Evolutionary conservation across 2,113 vertebrate species (phyloP).

Genomic region (Engystomops pustulosus): DNA sequence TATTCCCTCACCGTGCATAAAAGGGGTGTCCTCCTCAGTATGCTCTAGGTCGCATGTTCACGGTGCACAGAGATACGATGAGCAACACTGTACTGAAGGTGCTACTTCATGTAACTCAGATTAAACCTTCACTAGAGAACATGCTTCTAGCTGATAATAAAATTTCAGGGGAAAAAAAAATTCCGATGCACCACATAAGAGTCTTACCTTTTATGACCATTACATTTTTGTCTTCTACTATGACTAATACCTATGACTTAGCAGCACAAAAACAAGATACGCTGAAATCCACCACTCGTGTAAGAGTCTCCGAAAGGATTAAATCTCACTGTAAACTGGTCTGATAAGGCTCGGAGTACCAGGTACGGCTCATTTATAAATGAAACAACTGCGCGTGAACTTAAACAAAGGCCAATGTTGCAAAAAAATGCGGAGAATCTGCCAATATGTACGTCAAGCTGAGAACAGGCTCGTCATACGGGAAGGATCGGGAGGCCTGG

Average conservation of each 20-base stretch:
- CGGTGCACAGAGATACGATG: too few relatives aligned
- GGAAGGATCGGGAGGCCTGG: constrained; percentile 34
- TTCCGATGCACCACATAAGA: too few relatives aligned
- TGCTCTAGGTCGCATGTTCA: too few relatives aligned
- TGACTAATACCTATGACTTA: constrained; percentile 1
- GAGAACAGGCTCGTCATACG: constrained; percentile 1
- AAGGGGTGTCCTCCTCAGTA: too few relatives aligned
- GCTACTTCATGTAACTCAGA: too few relatives aligned
- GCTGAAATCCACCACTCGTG: neutral
- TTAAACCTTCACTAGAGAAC: too few relatives aligned
- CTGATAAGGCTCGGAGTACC: constrained; percentile 34
- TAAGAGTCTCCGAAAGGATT: constrained; percentile 17
- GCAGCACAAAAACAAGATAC: neutral
- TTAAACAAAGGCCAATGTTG: constrained; percentile 46
- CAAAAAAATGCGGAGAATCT: constrained; percentile 54
- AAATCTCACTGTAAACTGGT: constrained; percentile 10
- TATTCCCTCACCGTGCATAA: neutral
- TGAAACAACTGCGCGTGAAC: constrained; percentile 15
- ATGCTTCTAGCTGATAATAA: too few relatives aligned
- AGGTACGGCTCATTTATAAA: constrained; percentile 40
- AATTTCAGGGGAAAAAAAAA: too few relatives aligned
- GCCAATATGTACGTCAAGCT: constrained; percentile 49
- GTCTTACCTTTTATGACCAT: neutral
- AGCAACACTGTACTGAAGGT: too few relatives aligned
- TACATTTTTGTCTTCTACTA: neutral